A percentile compares a stretch with the other conserved stretches of the same genome.
Evolutionary conservation across 2,888 invertebrate genomes (phyloP).

Genomic region (Archaeoteleia sp.): DNA sequence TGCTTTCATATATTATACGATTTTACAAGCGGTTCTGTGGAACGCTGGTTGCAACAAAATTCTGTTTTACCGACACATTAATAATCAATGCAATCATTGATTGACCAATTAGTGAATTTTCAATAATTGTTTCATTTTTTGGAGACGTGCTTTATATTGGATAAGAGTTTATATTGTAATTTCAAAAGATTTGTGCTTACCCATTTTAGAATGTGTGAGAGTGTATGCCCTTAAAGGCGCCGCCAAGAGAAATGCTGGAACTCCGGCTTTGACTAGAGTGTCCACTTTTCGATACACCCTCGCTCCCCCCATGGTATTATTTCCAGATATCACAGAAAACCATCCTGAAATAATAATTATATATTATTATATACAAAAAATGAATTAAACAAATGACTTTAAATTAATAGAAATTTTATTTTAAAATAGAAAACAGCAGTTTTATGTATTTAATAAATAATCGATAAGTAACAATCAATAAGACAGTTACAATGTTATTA

Average conservation of each 20-base stretch:
- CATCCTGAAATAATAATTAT: constrained; percentile 69
- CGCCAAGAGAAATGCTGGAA: constrained; percentile 71
- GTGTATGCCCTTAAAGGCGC: constrained; percentile 71
- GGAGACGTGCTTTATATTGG: background rate
- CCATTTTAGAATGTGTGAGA: constrained; percentile 73
- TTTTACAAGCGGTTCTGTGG: constrained; percentile 8
- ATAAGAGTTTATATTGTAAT: background rate
- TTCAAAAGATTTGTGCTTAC: constrained; percentile 58
- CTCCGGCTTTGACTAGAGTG: constrained; percentile 70
- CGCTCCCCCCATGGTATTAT: constrained; percentile 68
- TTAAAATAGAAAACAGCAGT: too few species aligned
- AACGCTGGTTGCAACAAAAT: constrained; percentile 26
- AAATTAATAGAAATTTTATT: too few species aligned
- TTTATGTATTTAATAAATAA: too few species aligned
- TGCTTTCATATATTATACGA: constrained; percentile 34
- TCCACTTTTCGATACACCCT: constrained; percentile 71
- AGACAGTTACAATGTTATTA: too few species aligned
- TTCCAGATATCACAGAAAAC: constrained; percentile 75
- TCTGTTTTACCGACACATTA: constrained; percentile 22
- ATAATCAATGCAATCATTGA: constrained; percentile 25
- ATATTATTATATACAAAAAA: too few species aligned
- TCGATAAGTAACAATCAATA: too few species aligned
- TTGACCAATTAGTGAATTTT: too few species aligned
- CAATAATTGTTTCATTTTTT: background rate
- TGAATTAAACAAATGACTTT: too few species aligned